These are phyloP conservation scores for Drosophila pectinifera DNA, from an alignment of 1,140 invertebrate genomes.

Conservation along the genomic window DNA sequence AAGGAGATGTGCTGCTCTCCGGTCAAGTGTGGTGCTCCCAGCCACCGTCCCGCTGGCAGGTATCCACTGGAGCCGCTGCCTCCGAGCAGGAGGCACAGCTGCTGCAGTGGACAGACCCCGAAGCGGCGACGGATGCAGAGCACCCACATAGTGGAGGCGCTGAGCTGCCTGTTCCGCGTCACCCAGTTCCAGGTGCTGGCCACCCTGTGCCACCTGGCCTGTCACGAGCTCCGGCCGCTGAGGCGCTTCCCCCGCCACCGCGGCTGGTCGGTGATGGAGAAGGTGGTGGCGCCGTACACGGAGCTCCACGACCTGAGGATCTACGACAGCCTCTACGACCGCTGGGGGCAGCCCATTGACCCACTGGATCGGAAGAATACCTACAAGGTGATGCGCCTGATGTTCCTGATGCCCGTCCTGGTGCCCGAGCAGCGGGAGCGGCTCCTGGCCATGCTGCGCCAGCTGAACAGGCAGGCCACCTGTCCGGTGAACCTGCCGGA, in stretches of 20 bases:
- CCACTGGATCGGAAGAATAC: constrained; percentile 47
- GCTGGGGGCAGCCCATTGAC: constrained; percentile 52
- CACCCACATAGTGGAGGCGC: constrained; percentile 53
- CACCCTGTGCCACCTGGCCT: constrained; percentile 46
- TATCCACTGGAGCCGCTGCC: not conserved
- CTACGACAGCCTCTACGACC: constrained; percentile 71
- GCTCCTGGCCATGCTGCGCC: constrained; percentile 35
- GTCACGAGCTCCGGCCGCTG: constrained; percentile 27
- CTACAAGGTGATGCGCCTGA: constrained; percentile 53
- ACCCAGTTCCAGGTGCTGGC: constrained; percentile 30
- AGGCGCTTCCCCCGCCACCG: constrained; percentile 20
- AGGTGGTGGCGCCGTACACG: constrained; percentile 54
- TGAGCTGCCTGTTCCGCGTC: constrained; percentile 47
- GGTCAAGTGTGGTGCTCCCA: not conserved
- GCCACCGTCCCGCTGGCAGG: not conserved
- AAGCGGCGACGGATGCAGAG: constrained; percentile 21
- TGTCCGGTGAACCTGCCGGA: constrained; percentile 34
- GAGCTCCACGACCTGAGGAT: constrained; percentile 60
- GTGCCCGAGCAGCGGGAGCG: constrained; percentile 29
- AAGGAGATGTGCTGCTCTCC: not conserved
- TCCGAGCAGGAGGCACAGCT: not conserved
- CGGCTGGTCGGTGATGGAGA: constrained; percentile 56
- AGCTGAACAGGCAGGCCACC: constrained; percentile 26
- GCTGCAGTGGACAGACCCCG: too few relatives aligned
- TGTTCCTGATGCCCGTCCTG: constrained; percentile 44